Percentiles rank a stretch among this genome's conserved stretches.
These are phyloP conservation scores for Thunnus thynnus DNA, from an alignment of 2,113 vertebrate genomes.

Conservation along the genomic window DNA sequence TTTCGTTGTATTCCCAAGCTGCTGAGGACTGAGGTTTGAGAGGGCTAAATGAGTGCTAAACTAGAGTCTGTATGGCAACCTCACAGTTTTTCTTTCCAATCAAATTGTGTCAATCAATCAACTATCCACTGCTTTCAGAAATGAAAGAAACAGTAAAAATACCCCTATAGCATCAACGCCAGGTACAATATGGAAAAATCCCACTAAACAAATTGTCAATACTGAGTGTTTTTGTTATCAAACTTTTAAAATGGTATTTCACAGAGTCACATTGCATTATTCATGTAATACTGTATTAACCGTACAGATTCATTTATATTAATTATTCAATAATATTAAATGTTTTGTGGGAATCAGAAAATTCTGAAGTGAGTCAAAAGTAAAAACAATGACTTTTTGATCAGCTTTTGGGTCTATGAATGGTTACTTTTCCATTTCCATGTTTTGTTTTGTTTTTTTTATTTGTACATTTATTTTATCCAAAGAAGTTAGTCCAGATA, in stretches of 20 bases:
- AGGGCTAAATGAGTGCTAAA: slow-evolving; percentile 31
- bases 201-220: slow-evolving; percentile 64
- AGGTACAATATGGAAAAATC: slow-evolving; percentile 72
- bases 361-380: slow-evolving; percentile 55
- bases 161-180: slow-evolving; percentile 34
- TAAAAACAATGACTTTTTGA: slow-evolving; percentile 51
- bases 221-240: slow-evolving; percentile 30
- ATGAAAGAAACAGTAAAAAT: slow-evolving; percentile 59
- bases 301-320: slow-evolving; percentile 19
- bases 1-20: slow-evolving; percentile 56
- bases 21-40: slow-evolving; percentile 40
- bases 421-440: slow-evolving; percentile 20
- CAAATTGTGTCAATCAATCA: slow-evolving; percentile 48
- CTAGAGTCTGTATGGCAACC: slow-evolving; percentile 49
- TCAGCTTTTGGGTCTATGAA: slow-evolving; percentile 43
- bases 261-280: slow-evolving; percentile 51
- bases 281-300: slow-evolving; percentile 37
- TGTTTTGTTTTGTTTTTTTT: slow-evolving; percentile 1
- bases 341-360: slow-evolving; percentile 54
- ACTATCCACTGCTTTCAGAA: slow-evolving; percentile 50
- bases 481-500: slow-evolving; percentile 47
- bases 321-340: slow-evolving; percentile 30
- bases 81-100: slow-evolving; percentile 40
- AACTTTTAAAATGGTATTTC: slow-evolving; percentile 40
- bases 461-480: slow-evolving; percentile 48